Percentiles rank a stretch among this genome's conserved stretches.
phyloP scores from a whole-genome alignment of 2,113 vertebrate genomes.

The Nothoprocta pentlandii region DNA sequence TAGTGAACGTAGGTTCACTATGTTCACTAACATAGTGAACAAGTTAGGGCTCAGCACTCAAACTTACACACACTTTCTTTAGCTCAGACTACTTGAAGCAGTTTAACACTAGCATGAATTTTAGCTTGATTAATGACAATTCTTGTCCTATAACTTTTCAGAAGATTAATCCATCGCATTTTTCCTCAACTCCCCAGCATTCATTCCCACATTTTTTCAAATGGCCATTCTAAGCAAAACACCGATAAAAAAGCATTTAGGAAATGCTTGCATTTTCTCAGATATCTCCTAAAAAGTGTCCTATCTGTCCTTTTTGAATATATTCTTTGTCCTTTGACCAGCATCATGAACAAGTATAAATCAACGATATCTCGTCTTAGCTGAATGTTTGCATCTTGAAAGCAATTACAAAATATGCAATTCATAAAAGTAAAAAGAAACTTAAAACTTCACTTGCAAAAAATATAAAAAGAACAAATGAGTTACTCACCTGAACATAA shows the following conservation, averaged over 20 bases:
- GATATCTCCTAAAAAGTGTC: neutral
- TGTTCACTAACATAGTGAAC: too few species aligned
- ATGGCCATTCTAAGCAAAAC: neutral
- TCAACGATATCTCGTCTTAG: neutral
- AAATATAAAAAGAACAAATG: neutral
- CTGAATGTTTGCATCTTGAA: neutral
- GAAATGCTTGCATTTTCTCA: neutral
- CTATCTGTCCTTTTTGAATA: neutral
- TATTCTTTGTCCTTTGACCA: neutral
- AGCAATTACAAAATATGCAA: neutral
- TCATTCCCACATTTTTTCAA: neutral
- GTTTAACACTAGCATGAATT: neutral
- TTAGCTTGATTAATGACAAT: neutral
- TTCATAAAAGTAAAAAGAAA: neutral
- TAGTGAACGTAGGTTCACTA: neutral
- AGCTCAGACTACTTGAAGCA: neutral
- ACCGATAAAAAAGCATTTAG: neutral
- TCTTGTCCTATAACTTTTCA: neutral
- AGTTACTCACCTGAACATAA: slow-evolving; percentile 93
- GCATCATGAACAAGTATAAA: neutral
- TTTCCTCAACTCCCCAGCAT: neutral
- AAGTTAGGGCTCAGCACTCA: neutral
- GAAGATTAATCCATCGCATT: neutral
- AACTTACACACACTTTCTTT: neutral
- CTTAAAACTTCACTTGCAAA: neutral